Evolutionary conservation across 1,140 invertebrate genomes (phyloP), one percentile per base, ranked within the genome.

Genomic region (Papilio polytes): DNA sequence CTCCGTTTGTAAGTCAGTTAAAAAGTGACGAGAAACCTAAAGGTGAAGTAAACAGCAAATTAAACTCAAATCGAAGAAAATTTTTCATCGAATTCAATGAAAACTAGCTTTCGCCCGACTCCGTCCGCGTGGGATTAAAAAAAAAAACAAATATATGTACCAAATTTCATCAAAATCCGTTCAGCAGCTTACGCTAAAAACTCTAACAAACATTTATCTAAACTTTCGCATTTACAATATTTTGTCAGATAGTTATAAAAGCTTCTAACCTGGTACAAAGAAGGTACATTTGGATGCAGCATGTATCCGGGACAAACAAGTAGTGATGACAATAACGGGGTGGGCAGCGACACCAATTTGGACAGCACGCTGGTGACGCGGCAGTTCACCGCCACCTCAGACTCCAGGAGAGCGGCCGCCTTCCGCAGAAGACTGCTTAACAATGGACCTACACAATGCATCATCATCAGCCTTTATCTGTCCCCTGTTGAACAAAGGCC

Each of bases 261-360:
- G 66, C 20, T 7, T 63, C 73, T 91, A 86, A 98, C 98, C 96
- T 99, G 98, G 94, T 98, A 97, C 76, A 99, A 95, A 20, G 98
- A 99, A 90, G 98, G 97, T 84, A 99, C 97, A 87, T 98, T 98
- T 3, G 98, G 98, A 90, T 98, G 98, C 86, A 98, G 97, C 77
- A 98, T 97, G 77, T 98, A 96, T 80, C 97, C 97, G 82, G 98
- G 97, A 90, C 98, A 98, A 13, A 99, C 95, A 44, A 99, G 95
- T 91, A 99, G 97, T 0, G 98, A 98, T 74, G 98, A 96, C 10
- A 99, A 94, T 20, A 99, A 92, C 3, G 98, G 98, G 83, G 99
- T 97, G 0, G 98, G 97, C 93, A 98, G 98, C 63, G 97, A 96
- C 4, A 98, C 97, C 53, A 99, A 95, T 80, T 98, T 96, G 56